These are phyloP conservation scores for Stylophora pistillata DNA, from an alignment of 64 coral and sea anemone species.

Conservation along the genomic window DNA sequence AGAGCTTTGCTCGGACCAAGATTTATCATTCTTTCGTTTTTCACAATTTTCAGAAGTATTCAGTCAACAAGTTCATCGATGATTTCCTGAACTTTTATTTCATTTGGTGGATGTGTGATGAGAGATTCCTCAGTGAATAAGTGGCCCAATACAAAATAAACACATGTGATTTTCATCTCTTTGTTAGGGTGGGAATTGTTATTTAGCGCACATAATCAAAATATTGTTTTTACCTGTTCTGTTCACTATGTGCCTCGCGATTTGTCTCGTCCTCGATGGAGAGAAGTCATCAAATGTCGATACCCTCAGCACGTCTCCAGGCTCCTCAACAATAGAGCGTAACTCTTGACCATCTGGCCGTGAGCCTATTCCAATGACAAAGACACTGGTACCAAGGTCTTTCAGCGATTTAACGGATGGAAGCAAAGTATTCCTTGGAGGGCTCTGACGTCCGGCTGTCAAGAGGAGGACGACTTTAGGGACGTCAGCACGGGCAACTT, in stretches of 20 bases:
- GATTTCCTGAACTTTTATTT: too few relatives aligned
- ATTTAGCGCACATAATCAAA: neutral
- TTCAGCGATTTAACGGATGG: slow-evolving; percentile 47
- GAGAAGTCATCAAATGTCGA: slow-evolving; percentile 18
- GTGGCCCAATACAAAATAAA: too few relatives aligned
- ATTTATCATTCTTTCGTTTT: too few relatives aligned
- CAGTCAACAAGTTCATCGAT: too few relatives aligned
- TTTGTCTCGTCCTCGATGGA: slow-evolving; percentile 10
- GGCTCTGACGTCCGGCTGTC: slow-evolving; percentile 62
- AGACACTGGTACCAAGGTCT: slow-evolving; percentile 44
- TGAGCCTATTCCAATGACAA: slow-evolving; percentile 66
- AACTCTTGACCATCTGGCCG: slow-evolving; percentile 32
- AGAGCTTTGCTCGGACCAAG: too few relatives aligned
- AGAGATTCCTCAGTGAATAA: too few relatives aligned
- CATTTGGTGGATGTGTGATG: too few relatives aligned
- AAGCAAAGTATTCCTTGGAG: slow-evolving; percentile 14
- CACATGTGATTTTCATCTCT: neutral
- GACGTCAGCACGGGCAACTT: slow-evolving; percentile 19
- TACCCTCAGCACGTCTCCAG: slow-evolving; percentile 39
- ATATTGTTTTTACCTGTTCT: slow-evolving; percentile 9
- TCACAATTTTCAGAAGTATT: too few relatives aligned
- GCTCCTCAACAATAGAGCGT: slow-evolving; percentile 30
- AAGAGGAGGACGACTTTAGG: slow-evolving; percentile 65
- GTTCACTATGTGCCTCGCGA: slow-evolving; percentile 41
- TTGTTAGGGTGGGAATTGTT: too few relatives aligned